Evolutionary conservation across 2,113 vertebrate genomes (phyloP).

Genomic region (Ptilonorhynchus violaceus): DNA sequence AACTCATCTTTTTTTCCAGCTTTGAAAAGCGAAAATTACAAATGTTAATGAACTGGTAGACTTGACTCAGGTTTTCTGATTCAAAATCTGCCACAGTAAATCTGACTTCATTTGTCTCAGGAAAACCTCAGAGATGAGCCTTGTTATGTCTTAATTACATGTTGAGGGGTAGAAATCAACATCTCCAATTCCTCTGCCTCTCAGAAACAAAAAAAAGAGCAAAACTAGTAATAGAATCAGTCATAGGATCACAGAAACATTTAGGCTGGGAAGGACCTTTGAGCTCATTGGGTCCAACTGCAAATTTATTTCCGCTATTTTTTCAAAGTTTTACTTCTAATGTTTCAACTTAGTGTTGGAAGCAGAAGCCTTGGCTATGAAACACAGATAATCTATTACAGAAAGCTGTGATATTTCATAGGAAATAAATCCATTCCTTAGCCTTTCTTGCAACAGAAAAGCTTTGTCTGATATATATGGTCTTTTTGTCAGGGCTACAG

Average conservation of each 20-base stretch:
- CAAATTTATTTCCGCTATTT: not conserved
- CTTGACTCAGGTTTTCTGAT: not conserved
- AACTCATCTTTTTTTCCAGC: not conserved
- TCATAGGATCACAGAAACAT: not conserved
- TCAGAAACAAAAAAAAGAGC: not conserved
- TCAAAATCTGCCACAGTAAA: not conserved
- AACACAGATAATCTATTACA: not conserved
- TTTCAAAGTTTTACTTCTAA: not conserved
- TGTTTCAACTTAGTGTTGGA: not conserved
- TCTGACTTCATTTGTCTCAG: not conserved
- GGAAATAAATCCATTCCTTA: not conserved
- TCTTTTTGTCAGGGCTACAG: not conserved
- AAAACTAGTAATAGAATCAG: not conserved
- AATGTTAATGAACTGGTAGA: not conserved
- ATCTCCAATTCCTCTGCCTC: not conserved
- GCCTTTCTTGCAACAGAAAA: not conserved
- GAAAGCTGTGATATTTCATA: not conserved
- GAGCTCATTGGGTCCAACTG: fast-evolving
- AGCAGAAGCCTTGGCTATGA: not conserved
- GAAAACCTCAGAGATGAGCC: not conserved
- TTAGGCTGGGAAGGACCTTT: not conserved
- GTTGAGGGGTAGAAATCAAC: not conserved
- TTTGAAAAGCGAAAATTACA: not conserved
- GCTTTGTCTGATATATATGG: not conserved
- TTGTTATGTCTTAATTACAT: not conserved